Base-by-base conservation (phyloP, 2,888 invertebrate genomes). In the Parelbella ahira region DNA sequence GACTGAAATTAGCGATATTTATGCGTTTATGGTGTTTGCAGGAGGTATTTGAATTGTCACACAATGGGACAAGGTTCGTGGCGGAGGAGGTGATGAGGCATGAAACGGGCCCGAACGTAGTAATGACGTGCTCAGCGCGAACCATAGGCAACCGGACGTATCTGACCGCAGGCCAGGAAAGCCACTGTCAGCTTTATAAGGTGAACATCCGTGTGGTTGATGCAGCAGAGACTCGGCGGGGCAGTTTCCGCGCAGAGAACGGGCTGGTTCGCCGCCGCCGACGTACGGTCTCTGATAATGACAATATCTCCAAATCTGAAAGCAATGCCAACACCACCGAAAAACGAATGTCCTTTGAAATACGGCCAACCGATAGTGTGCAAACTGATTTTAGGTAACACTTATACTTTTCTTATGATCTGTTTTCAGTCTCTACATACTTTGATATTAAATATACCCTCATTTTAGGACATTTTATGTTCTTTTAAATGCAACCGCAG, bases 1-100 rank as follows among this genome's bases (percentile, higher is more conserved):
- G 41, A 33, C 20, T 9, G 41, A 30, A n/a, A n/a, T n/a, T n/a
- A n/a, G n/a, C n/a, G n/a, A n/a, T n/a, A n/a, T n/a, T n/a, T n/a
- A n/a, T n/a, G n/a, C n/a, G n/a, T n/a, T n/a, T n/a, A n/a, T n/a
- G n/a, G n/a, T n/a, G n/a, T 80, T 90, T 42, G 24, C 68, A 97
- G 97, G 97, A 97, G 91, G 94, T 97, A 63, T 97, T 94, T 82
- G 97, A 97, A 78, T 80, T 97, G 37, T 94, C 93, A 42, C 94
- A 95, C 68, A 93, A 96, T 82, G 96, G 96, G 12, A 90, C 89
- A 18, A 91, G 92, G 53, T 95, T 96, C 67, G 89, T 94, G 41
- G 96, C 96, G 0, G 94, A 96, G 73, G 96, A 97, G 86, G 93
- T 97, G 43, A 92, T 94, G 66, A 90, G 96, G 37, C 94, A 96